A percentile compares a stretch with the other conserved stretches of the same genome.
Evolutionary conservation across 2,113 vertebrate species (phyloP).

Genomic region (Puntigrus tetrazona): DNA sequence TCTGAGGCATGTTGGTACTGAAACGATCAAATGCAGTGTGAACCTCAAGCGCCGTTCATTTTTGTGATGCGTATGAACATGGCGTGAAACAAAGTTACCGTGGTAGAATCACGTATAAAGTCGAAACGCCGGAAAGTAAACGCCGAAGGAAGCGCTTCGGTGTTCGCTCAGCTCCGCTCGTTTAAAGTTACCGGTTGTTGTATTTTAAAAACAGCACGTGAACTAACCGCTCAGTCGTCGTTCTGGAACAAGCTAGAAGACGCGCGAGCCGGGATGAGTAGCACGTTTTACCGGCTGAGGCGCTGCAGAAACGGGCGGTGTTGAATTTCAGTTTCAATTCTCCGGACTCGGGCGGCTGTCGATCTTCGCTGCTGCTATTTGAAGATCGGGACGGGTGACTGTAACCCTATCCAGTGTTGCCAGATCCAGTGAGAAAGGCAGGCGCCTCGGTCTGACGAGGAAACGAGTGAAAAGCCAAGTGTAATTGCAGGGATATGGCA

Average conservation of each 20-base stretch:
- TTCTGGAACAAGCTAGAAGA: conserved; percentile 28
- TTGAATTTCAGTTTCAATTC: conserved; percentile 57
- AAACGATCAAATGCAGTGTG: not conserved
- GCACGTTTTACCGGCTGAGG: conserved; percentile 27
- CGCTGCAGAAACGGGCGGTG: not conserved
- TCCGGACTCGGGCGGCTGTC: not conserved
- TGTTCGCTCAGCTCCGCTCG: not conserved
- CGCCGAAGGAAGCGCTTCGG: not conserved
- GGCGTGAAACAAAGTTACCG: not conserved
- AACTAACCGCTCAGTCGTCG: not conserved
- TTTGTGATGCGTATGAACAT: not conserved
- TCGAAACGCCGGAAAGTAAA: not conserved
- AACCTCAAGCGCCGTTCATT: not conserved
- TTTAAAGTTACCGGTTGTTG: not conserved
- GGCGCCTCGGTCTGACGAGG: fast-evolving
- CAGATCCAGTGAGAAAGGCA: not conserved
- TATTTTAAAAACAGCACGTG: not conserved
- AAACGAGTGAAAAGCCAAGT: too few species aligned
- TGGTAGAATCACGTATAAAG: not conserved
- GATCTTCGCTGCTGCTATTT: conserved; percentile 42
- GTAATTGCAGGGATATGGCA: not conserved
- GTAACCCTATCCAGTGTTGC: conserved; percentile 33
- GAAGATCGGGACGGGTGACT: conserved; percentile 24
- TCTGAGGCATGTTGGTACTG: conserved; percentile 75
- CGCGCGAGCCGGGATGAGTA: not conserved